phyloP scores from a whole-genome alignment of 2,113 vertebrate species.

The Crypturellus undulatus region DNA sequence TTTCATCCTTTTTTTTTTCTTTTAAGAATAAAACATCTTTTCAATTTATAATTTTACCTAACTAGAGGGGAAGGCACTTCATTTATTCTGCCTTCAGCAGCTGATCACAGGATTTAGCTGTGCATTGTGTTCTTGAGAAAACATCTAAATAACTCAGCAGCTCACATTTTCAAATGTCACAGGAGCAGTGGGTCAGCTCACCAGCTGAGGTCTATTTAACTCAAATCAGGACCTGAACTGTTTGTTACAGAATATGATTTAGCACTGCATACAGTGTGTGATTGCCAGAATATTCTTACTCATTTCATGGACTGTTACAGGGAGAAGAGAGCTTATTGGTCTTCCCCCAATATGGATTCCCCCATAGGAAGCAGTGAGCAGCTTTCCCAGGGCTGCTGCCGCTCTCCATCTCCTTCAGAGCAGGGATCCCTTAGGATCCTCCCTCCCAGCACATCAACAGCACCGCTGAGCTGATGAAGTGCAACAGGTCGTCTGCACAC shows the following conservation, averaged over 20 bases:
- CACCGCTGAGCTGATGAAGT: constrained; percentile 38
- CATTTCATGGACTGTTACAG: neutral
- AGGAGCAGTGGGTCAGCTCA: constrained; percentile 38
- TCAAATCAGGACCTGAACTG: constrained; percentile 6
- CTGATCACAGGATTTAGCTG: neutral
- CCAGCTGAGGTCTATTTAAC: constrained; percentile 28
- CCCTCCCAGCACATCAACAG: constrained; percentile 11
- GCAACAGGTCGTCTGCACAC: constrained; percentile 49
- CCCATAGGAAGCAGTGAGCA: neutral
- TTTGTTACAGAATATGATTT: neutral
- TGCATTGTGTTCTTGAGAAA: constrained; percentile 43
- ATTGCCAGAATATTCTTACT: neutral
- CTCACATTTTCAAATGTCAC: constrained; percentile 19
- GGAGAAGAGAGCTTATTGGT: neutral
- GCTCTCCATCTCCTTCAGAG: constrained; percentile 33
- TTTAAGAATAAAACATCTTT: neutral
- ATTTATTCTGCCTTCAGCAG: neutral
- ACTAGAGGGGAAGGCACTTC: neutral
- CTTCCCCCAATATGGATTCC: neutral
- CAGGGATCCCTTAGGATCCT: constrained; percentile 27
- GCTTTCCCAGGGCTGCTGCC: constrained; percentile 21
- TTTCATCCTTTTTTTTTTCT: neutral
- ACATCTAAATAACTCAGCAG: constrained; percentile 42
- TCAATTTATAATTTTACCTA: neutral
- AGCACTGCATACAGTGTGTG: neutral